Evolutionary conservation across 2,113 vertebrate species (phyloP).

Genomic region (Apaloderma vittatum): DNA sequence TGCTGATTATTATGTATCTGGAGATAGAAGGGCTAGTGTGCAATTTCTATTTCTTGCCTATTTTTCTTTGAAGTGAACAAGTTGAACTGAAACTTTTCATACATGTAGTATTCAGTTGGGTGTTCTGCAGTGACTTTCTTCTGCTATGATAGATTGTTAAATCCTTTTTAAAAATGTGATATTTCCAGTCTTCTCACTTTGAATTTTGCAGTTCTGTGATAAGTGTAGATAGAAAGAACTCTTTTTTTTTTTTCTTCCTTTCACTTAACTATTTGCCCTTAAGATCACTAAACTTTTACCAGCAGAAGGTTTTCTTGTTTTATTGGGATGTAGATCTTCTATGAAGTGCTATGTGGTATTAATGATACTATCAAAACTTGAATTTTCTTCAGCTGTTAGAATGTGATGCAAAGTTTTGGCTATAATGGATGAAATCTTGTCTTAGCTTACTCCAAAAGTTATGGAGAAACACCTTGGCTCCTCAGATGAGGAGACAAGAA

Average conservation of each 20-base stretch:
- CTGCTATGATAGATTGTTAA: not conserved
- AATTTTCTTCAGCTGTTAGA: not conserved
- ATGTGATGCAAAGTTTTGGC: not conserved
- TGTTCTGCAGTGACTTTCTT: not conserved
- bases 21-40: not conserved
- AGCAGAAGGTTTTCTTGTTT: not conserved
- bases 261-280: not conserved
- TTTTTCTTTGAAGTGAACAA: not conserved
- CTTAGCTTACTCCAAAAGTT: not conserved
- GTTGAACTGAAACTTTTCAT: too few relatives aligned
- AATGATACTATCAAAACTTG: not conserved
- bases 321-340: not conserved
- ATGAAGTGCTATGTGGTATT: not conserved
- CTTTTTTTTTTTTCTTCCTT: rapidly evolving
- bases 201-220: not conserved
- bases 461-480: not conserved
- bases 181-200: not conserved
- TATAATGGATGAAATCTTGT: not conserved
- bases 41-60: not conserved
- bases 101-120: not conserved
- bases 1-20: not conserved
- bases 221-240: not conserved
- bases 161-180: not conserved
- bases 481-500: not conserved
- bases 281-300: not conserved